These are phyloP conservation scores for Drosophila kurseongensis DNA, from an alignment of 1,140 invertebrate genomes.

Conservation along the genomic window DNA sequence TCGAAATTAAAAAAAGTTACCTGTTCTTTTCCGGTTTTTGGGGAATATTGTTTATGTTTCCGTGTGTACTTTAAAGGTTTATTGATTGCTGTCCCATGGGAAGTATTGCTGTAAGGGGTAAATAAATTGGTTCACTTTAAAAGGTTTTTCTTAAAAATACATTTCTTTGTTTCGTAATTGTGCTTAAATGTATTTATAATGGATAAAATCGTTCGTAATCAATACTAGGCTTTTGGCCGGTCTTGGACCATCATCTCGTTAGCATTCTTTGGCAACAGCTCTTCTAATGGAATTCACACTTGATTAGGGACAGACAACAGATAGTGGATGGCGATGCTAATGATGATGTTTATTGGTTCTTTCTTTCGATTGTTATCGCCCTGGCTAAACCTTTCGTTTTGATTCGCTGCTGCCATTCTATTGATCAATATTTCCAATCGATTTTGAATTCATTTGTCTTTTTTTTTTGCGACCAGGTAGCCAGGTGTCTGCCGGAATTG, in stretches of 20 bases:
- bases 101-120: background rate
- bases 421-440: conserved; percentile 61
- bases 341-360: conserved; percentile 42
- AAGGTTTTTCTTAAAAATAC: too few species aligned
- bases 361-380: conserved; percentile 14
- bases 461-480: conserved; percentile 18
- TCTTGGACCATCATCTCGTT: conserved; percentile 24
- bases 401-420: conserved; percentile 30
- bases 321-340: conserved; percentile 19
- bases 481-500: conserved; percentile 45
- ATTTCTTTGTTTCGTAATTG: too few species aligned
- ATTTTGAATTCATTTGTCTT: conserved; percentile 47
- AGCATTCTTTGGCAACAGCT: conserved; percentile 44
- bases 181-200: background rate
- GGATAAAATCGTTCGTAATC: background rate
- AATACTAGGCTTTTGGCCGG: background rate
- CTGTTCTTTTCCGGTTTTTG: conserved; percentile 28
- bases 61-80: background rate
- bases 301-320: conserved; percentile 19
- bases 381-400: conserved; percentile 24
- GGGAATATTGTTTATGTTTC: conserved; percentile 2
- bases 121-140: too few species aligned
- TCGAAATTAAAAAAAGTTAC: conserved; percentile 10
- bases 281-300: conserved; percentile 53
- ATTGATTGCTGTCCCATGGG: background rate